Percentiles rank a stretch among this genome's conserved stretches.
phyloP scores from a whole-genome alignment of 64 coral and sea anemone species.

The Porites lutea region DNA sequence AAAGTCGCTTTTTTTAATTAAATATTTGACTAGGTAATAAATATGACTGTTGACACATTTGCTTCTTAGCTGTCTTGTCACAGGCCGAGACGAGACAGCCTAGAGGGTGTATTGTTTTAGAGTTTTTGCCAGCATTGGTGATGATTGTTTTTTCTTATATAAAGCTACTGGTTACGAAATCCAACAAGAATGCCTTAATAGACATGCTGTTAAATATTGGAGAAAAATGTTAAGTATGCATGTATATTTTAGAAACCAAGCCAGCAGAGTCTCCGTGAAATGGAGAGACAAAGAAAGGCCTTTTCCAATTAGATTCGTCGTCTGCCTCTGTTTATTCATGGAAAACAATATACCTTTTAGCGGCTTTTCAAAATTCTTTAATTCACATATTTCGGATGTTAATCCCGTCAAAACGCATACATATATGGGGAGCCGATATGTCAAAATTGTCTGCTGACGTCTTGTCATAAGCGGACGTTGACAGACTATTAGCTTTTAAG shows the following conservation, averaged over 20 bases:
- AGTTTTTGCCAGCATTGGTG: not conserved
- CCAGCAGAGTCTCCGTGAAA: not conserved
- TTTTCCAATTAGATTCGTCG: not conserved
- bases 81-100: conserved; percentile 24
- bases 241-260: not conserved
- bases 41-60: conserved; percentile 56
- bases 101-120: not conserved
- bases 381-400: not conserved
- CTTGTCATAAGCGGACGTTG: not conserved
- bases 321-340: not conserved
- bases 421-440: not conserved
- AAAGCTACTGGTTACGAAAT: no score
- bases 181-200: conserved; percentile 2
- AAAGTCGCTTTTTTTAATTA: not conserved
- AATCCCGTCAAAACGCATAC: not conserved
- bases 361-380: not conserved
- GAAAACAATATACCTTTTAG: conserved; percentile 19
- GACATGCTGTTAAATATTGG: not conserved
- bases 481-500: not conserved
- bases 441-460: not conserved
- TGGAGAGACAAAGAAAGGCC: not conserved
- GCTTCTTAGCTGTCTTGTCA: not conserved
- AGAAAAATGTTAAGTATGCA: not conserved
- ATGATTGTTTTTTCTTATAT: not conserved
- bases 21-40: conserved; percentile 47